These are phyloP conservation scores for Nomada fucata DNA, from an alignment of 2,888 invertebrate genomes.

Conservation along the genomic window DNA sequence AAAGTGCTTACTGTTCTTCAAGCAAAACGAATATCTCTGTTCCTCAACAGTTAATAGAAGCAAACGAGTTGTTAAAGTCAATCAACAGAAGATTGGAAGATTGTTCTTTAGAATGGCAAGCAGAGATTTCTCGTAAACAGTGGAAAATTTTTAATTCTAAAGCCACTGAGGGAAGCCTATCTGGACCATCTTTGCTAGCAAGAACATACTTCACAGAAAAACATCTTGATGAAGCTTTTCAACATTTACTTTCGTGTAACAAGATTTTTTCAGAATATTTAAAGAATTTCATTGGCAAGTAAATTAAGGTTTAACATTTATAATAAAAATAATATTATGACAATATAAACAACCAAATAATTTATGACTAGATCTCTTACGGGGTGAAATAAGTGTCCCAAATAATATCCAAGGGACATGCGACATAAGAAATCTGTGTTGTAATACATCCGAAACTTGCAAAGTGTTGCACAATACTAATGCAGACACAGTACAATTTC, in stretches of 20 bases:
- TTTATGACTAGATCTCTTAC: slow-evolving; percentile 40
- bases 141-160: slow-evolving; percentile 75
- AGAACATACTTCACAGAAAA: slow-evolving; percentile 77
- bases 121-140: slow-evolving; percentile 75
- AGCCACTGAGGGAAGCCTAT: slow-evolving; percentile 38
- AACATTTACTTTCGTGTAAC: slow-evolving; percentile 69
- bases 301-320: slow-evolving; percentile 6
- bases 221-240: slow-evolving; percentile 75
- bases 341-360: not conserved
- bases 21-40: slow-evolving; percentile 26
- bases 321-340: not conserved
- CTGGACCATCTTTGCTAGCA: slow-evolving; percentile 74
- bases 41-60: slow-evolving; percentile 65
- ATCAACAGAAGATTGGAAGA: slow-evolving; percentile 76
- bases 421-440: slow-evolving; percentile 32
- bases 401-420: slow-evolving; percentile 1
- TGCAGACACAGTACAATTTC: slow-evolving; percentile 3
- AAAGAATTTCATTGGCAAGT: slow-evolving; percentile 73
- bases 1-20: not conserved
- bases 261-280: slow-evolving; percentile 74
- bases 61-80: slow-evolving; percentile 69
- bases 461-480: slow-evolving; percentile 2
- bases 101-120: slow-evolving; percentile 76
- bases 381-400: not conserved
- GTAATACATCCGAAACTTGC: not conserved